Evolutionary conservation across 1,140 invertebrate species (phyloP), one percentile per base, ranked within the genome.

Genomic region (Maconellicoccus hirsutus): DNA sequence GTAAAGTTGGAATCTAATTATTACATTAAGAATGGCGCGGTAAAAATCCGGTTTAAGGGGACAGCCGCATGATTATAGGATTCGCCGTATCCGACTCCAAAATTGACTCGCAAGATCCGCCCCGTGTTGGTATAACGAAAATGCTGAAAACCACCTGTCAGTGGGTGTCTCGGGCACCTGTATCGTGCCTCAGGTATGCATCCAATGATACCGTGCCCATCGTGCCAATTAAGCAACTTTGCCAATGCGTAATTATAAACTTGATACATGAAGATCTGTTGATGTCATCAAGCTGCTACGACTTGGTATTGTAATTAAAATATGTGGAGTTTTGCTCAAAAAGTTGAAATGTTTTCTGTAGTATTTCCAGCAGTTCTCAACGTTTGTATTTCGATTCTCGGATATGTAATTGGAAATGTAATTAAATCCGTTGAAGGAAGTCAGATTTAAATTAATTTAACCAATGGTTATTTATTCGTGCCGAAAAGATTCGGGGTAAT

Each of bases 121-220:
- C 42, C 42, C 42, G 42, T 52, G 42, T 52, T 52, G 42, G 42
- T 52, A 52, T 52, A 52, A 52, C 42, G 42, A 52, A 52, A 52
- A 52, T 16, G 42, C 42, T 52, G 42, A 52, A 52, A 52, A 52
- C 42, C 42, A 52, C 42, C 42, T 52, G 42, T 52, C 42, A 52
- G 42, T 52, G 42, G 42, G 42, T 52, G 42, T 52, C 42, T 52
- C 16, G 42, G 42, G 42, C 42, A 52, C 42, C 42, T 52, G 42
- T 52, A 52, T 19, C 42, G 42, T 19, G 42, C 42, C 42, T 16
- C 6, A 52, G 42, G 42, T 52, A 52, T 33, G 12, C 12, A 33
- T 33, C 42, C 2, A 52, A 52, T 16, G 42, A 52, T 16, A 19
- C 10, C 16, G 6, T 3, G n/a, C 2, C n/a, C n/a, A 52, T 16